These are phyloP conservation scores for Bimastos eiseni DNA, from an alignment of 2,888 invertebrate species.

Conservation along the genomic window DNA sequence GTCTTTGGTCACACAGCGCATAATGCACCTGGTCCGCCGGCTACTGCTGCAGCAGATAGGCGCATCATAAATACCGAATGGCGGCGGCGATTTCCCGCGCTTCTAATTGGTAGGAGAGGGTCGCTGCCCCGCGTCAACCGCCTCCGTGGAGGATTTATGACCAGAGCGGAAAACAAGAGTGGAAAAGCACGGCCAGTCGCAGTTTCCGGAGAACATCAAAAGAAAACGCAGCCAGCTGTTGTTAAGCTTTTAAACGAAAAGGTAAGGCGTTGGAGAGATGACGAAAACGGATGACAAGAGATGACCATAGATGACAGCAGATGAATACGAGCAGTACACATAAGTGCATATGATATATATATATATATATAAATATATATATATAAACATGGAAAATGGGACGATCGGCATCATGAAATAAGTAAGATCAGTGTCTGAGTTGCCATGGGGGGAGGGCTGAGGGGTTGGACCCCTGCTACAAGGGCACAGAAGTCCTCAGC, in stretches of 20 bases:
- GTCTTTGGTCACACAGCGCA: not conserved
- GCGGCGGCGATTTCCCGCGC: not conserved
- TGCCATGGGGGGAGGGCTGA: no score
- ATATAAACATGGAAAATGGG: no score
- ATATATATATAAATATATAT: not conserved
- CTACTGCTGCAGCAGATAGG: not conserved
- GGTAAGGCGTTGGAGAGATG: not conserved
- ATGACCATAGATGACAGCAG: not conserved
- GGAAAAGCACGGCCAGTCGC: not conserved
- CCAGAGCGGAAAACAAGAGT: not conserved
- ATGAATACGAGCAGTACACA: not conserved
- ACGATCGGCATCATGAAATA: no score
- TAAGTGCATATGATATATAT: not conserved
- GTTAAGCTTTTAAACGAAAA: not conserved
- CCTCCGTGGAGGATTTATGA: not conserved
- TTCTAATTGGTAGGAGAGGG: not conserved
- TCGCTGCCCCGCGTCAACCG: not conserved
- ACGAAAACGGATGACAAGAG: not conserved
- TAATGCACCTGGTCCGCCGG: not conserved
- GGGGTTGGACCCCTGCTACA: no score
- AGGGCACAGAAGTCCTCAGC: no score
- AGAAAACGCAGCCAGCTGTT: not conserved
- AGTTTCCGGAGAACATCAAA: not conserved
- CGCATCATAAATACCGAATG: constrained; percentile 6
- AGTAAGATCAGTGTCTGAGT: no score